Base-by-base conservation (phyloP, 2,888 invertebrate species). In the Zygothrica quintamaculata region DNA sequence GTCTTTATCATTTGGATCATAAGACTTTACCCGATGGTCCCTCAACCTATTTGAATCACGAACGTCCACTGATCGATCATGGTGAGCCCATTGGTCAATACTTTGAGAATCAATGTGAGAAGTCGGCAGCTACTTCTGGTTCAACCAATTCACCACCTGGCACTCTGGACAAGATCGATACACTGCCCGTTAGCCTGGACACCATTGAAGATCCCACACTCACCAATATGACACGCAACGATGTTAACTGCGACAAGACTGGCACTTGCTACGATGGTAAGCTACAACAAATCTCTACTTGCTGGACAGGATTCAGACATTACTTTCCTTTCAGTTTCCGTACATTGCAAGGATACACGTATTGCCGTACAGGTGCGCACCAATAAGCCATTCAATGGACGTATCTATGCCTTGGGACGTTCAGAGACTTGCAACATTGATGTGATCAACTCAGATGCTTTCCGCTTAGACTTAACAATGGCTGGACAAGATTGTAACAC, bases 361-460 rank as follows among this genome's bases (percentile, higher is more conserved):
- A 98, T 98, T 84, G 97, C 97, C 3, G 96, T 98, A 0, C 96
- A 97, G 91, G 97, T 98, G 13, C 93, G 96, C 77, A 98, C 98
- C 31, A 98, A 97, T 91, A 96, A 97, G 88, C 97, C 97, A 15
- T 98, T 98, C 93, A 98, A 97, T 88, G 98, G 98, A 9, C 94
- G 98, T 65, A 97, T 98, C 89, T 98, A 98, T 90, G 98, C 98
- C 13, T 92, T 98, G 84, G 98, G 98, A 31, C 94, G 98, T 52
- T 97, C 97, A 0, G 98, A 98, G 92, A 98, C 98, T 34, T 98
- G 98, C 92, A 98, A 98, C 92, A 96, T 97, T 71, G 97, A 97
- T 90, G 97, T 98, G 13, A 94, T 96, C 88, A 97, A 97, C 92
- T 97, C 97, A 86, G 97, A 98, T 91, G 93, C 96, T 67, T 98